phyloP scores from a whole-genome alignment of 2,797 vertebrate genomes.

The Pelobates cultripes region DNA sequence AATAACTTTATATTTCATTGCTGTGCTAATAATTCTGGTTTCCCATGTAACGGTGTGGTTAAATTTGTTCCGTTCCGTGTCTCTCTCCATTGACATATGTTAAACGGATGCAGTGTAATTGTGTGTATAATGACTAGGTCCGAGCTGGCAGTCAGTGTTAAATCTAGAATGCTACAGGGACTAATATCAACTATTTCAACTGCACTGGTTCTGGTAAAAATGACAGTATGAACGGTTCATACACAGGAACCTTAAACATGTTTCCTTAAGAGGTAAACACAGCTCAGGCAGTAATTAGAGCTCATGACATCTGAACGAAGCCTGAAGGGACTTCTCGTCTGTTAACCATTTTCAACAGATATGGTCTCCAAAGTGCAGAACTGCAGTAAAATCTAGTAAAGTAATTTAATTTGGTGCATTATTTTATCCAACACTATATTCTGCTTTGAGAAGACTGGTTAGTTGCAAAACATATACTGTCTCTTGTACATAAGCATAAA shows the following conservation, averaged over 20 bases:
- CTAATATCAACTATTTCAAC: constrained; percentile 36
- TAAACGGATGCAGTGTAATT: constrained; percentile 23
- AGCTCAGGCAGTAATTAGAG: constrained; percentile 39
- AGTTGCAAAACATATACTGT: no score
- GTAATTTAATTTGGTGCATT: not conserved
- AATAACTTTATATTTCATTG: no score
- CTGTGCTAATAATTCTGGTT: not conserved
- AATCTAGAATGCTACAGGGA: constrained; percentile 33
- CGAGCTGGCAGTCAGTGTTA: constrained; percentile 19
- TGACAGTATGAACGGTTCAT: constrained; percentile 18
- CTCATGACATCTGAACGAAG: constrained; percentile 29
- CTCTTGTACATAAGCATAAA: no score
- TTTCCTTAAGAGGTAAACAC: constrained; percentile 12
- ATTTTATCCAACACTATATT: not conserved
- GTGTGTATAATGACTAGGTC: constrained; percentile 19
- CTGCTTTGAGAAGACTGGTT: no score
- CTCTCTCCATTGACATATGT: not conserved
- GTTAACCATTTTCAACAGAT: constrained; percentile 21
- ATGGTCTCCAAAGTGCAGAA: not conserved
- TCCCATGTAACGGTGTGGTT: not conserved
- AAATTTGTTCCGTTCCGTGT: not conserved
- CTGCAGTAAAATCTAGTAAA: not conserved
- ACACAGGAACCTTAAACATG: constrained; percentile 26
- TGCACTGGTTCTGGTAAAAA: constrained; percentile 17
- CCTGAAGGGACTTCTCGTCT: constrained; percentile 22